Conservation (phyloP, 2,797 vertebrate genomes). For the Chelidonichthys spinosus region DNA sequence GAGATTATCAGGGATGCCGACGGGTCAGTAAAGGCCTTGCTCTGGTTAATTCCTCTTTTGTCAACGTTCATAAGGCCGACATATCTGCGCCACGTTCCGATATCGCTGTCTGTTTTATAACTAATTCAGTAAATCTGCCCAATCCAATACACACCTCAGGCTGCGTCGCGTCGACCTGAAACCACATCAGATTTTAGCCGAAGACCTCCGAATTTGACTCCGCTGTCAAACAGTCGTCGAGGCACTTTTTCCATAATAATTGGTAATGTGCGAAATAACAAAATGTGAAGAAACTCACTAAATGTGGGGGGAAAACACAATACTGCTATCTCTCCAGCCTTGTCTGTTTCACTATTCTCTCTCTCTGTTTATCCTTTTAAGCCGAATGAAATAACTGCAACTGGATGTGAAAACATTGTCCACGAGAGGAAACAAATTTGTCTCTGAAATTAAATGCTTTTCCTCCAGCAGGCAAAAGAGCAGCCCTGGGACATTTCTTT, state of each 20-base stretch:
- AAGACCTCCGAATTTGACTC: conserved; percentile 13
- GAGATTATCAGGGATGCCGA: conserved; percentile 58
- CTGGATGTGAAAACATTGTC: conserved; percentile 73
- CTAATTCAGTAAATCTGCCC: conserved; percentile 55
- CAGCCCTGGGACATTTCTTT: conserved; percentile 32
- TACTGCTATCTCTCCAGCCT: conserved; percentile 44
- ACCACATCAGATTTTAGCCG: conserved; percentile 24
- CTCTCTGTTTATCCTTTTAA: conserved; percentile 66
- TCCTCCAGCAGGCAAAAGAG: conserved; percentile 42
- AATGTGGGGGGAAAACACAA: conserved; percentile 49
- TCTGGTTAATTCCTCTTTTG: conserved; percentile 70
- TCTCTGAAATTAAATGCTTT: conserved; percentile 68
- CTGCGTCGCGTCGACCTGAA: conserved; percentile 25
- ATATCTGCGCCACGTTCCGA: conserved; percentile 50
- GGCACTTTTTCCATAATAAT: conserved; percentile 27
- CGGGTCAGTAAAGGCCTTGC: conserved; percentile 56
- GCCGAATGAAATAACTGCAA: conserved; percentile 66
- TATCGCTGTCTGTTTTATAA: conserved; percentile 64
- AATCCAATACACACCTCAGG: conserved; percentile 34
- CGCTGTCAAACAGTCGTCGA: conserved; percentile 25
- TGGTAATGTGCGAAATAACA: conserved; percentile 36
- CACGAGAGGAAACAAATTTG: conserved; percentile 61
- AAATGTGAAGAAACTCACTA: conserved; percentile 51
- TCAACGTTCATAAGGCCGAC: conserved; percentile 66
- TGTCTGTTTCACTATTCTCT: conserved; percentile 69